Conservation (phyloP, 2,113 vertebrate genomes). For the Choloepus hoffmanni region DNA sequence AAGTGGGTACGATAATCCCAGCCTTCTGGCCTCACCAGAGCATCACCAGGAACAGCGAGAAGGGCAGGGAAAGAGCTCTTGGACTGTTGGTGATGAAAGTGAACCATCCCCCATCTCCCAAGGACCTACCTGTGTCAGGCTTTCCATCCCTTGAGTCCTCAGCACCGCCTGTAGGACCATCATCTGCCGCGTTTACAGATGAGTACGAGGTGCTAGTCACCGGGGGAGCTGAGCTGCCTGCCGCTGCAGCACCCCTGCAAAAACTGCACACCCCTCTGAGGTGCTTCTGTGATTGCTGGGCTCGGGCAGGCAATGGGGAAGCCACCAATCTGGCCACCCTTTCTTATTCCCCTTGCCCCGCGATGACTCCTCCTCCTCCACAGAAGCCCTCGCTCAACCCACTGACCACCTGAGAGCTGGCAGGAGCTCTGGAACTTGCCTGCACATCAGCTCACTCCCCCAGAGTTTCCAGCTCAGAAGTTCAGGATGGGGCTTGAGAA, state of each 20-base stretch:
- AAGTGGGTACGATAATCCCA: not conserved
- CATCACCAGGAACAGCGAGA: not conserved
- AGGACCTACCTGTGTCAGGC: not conserved
- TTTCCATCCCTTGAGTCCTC: not conserved
- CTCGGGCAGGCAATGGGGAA: not conserved
- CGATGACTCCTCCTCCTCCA: not conserved
- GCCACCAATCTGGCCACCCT: not conserved
- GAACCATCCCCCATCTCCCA: not conserved
- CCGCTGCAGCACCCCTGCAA: not conserved
- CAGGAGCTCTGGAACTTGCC: not conserved
- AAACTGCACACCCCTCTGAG: not conserved
- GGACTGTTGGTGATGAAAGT: not conserved
- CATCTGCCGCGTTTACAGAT: not conserved
- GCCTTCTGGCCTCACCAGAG: not conserved
- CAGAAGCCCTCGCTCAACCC: not conserved
- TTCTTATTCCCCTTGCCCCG: not conserved
- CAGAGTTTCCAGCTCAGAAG: not conserved
- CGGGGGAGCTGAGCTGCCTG: not conserved
- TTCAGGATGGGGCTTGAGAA: not conserved
- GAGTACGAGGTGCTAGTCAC: not conserved
- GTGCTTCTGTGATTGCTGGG: not conserved
- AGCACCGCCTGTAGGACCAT: not conserved
- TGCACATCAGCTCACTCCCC: not conserved
- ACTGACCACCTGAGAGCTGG: not conserved
- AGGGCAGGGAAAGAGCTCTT: not conserved